Percentiles rank a stretch among this genome's conserved stretches.
Conservation (phyloP, 1,140 invertebrate species). For the Dufourea novaeangliae region DNA sequence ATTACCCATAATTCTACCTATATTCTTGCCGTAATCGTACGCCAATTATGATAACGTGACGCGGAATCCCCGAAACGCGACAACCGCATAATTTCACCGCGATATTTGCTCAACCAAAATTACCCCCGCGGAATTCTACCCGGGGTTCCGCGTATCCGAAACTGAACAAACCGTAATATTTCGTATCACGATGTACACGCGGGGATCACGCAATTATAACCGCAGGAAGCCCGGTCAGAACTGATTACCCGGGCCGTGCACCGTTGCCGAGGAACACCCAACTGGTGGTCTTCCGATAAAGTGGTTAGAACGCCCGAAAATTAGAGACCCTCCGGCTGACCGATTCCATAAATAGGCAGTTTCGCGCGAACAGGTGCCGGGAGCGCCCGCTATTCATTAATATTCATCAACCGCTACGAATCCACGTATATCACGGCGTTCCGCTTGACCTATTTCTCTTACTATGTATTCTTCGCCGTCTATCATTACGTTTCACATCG, state of each 20-base stretch:
- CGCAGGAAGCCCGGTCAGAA: conserved; percentile 28
- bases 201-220: conserved; percentile 32
- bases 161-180: conserved; percentile 35
- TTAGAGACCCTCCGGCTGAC: conserved; percentile 25
- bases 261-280: not conserved
- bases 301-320: conserved; percentile 27
- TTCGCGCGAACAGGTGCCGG: conserved; percentile 9
- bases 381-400: conserved; percentile 31
- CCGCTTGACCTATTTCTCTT: not conserved
- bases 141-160: conserved; percentile 15
- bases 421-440: conserved; percentile 1
- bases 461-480: not conserved
- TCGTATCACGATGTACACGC: conserved; percentile 9
- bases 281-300: conserved; percentile 14
- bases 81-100: conserved; percentile 24
- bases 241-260: not conserved
- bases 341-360: conserved; percentile 22
- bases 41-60: conserved; percentile 17
- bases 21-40: not conserved
- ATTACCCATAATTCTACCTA: not conserved
- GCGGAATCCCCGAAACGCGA: not conserved
- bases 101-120: conserved; percentile 35
- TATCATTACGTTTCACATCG: not conserved
- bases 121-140: not conserved
- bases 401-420: conserved; percentile 15